A percentile compares a stretch with the other conserved stretches of the same genome.
phyloP scores from a whole-genome alignment of 2,888 invertebrate species.

The Drosophila monieri region DNA sequence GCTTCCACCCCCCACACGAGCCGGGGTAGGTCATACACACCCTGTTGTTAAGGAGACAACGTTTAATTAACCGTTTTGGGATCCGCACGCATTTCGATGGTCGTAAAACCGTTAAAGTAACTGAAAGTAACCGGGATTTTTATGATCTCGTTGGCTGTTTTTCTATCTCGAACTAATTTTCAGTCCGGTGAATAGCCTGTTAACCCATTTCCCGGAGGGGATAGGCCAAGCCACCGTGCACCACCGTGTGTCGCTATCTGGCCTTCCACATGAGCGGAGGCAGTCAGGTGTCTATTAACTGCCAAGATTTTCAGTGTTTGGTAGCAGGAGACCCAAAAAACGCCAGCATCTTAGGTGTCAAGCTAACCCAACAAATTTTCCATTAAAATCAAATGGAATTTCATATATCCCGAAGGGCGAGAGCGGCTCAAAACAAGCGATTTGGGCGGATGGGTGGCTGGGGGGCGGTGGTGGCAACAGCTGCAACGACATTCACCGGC shows the following conservation, averaged over 20 bases:
- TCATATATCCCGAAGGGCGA: slow-evolving; percentile 44
- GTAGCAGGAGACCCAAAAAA: slow-evolving; percentile 2
- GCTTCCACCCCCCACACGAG: slow-evolving; percentile 1
- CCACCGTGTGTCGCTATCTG: slow-evolving; percentile 36
- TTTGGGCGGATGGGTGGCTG: slow-evolving; percentile 28
- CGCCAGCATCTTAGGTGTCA: slow-evolving; percentile 3
- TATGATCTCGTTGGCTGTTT: slow-evolving; percentile 12
- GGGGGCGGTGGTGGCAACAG: slow-evolving; percentile 22
- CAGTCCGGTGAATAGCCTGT: slow-evolving; percentile 2
- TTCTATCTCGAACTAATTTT: slow-evolving; percentile 30
- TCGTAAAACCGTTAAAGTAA: slow-evolving; percentile 38
- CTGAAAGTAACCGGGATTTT: slow-evolving; percentile 35
- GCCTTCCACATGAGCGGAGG: slow-evolving; percentile 44
- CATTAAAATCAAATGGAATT: slow-evolving; percentile 70
- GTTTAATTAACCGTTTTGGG: slow-evolving; percentile 60
- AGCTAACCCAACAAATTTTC: slow-evolving; percentile 51
- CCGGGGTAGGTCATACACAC: slow-evolving; percentile 21
- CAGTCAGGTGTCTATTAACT: slow-evolving; percentile 52
- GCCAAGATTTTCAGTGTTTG: slow-evolving; percentile 47
- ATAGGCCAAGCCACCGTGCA: slow-evolving; percentile 23
- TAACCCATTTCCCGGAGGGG: slow-evolving; percentile 40
- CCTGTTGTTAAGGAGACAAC: slow-evolving; percentile 38
- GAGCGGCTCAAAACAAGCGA: slow-evolving; percentile 17
- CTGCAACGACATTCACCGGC: slow-evolving; percentile 50
- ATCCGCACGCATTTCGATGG: slow-evolving; percentile 29